phyloP scores from a whole-genome alignment of 1,140 invertebrate species.

The Heliothis subflexa region DNA sequence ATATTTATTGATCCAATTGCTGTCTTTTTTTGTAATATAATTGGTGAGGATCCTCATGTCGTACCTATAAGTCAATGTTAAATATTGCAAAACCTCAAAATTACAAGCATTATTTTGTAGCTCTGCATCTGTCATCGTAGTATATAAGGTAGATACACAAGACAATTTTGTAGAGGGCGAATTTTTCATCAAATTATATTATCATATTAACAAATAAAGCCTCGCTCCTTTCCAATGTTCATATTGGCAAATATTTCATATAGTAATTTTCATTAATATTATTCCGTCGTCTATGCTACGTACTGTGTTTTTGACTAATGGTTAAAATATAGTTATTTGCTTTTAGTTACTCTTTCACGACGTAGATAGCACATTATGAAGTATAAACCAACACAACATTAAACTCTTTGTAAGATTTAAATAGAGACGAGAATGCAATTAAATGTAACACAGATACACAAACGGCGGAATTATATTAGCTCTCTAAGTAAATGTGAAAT shows the following conservation, averaged over 20 bases:
- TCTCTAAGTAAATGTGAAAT: constrained; percentile 78
- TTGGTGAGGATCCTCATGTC: too few relatives aligned
- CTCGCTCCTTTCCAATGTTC: constrained; percentile 59
- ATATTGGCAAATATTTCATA: constrained; percentile 70
- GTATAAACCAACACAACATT: background rate
- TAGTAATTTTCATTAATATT: constrained; percentile 40
- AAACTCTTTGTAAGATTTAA: background rate
- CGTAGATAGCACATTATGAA: too few relatives aligned
- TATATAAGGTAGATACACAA: background rate
- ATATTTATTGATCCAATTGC: too few relatives aligned
- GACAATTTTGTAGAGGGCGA: background rate
- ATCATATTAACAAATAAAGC: constrained; percentile 23
- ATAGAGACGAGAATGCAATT: background rate
- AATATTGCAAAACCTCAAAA: too few relatives aligned
- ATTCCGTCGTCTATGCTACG: constrained; percentile 26
- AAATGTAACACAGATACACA: constrained; percentile 34
- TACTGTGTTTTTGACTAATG: too few relatives aligned
- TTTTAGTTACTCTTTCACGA: too few relatives aligned
- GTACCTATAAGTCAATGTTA: too few relatives aligned
- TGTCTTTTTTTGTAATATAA: too few relatives aligned
- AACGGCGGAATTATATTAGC: constrained; percentile 55
- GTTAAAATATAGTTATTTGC: background rate
- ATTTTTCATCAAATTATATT: background rate
- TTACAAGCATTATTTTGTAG: too few relatives aligned
- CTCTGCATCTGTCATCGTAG: background rate